Evolutionary conservation across 2,888 invertebrate genomes (phyloP), one percentile per base, ranked within the genome.

Genomic region (Imbricaverruca yamaguchii): DNA sequence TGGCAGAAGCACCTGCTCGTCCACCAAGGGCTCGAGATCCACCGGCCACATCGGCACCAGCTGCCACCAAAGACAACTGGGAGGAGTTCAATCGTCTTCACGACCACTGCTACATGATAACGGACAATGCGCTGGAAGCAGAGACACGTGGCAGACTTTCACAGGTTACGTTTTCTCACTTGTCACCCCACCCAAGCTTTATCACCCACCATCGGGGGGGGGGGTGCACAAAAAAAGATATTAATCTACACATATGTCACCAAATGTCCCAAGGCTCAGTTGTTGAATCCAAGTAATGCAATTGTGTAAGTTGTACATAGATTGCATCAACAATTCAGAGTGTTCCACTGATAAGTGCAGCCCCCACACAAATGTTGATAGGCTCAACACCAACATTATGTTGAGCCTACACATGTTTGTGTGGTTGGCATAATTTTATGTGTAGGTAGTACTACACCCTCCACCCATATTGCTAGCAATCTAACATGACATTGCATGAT

Each of bases 51-150:
- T 18, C 74, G 9, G 74, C 55, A 21, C 9, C 9, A 15, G 39
- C 39, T 11, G 69, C 15, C 15, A 11, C 23, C 10, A 15, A 15
- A 12, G 25, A n/a, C 6, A 8, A 10, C 18, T 74, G 74, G 74
- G 53, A 74, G 74, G 11, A 6, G 74, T 74, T 74, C 74, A 74
- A 55, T 18, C 74, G 55, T 4, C 74, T 74, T 21, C 74, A 74
- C 53, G 74, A 74, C 74, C 74, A 74, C 21, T 74, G 74, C 21
- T 74, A 74, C 74, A 53, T 55, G 53, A 23, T 74, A 21, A 74
- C 74, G 10, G 74, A 74, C 74, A 21, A 9, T 4, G 74, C 74
- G 10, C 53, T 74, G 21, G 8, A 13, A 8, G 74, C 74, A 0
- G 74, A 74, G 53, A 74, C 53, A 1, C 12, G 23, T 11, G 74